phyloP scores from a whole-genome alignment of 2,888 invertebrate genomes.

The Brachyopa scutellaris region DNA sequence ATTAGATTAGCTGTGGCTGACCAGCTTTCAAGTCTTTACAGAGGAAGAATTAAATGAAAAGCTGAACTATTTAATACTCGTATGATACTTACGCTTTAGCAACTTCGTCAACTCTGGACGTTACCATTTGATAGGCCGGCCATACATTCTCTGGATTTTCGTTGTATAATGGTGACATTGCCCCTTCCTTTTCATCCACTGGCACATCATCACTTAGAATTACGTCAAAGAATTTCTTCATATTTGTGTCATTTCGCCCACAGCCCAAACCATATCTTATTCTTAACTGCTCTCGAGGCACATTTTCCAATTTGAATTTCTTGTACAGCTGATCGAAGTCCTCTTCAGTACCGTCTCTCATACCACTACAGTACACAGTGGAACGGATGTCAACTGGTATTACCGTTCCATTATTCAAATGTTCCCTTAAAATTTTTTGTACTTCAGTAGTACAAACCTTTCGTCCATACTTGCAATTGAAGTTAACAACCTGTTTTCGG shows the following conservation, averaged over 20 bases:
- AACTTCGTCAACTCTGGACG: slow-evolving; percentile 69
- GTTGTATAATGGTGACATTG: slow-evolving; percentile 81
- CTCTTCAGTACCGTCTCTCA: slow-evolving; percentile 84
- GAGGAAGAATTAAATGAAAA: neutral
- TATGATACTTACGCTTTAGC: slow-evolving; percentile 75
- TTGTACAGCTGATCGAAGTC: slow-evolving; percentile 86
- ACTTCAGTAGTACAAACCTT: slow-evolving; percentile 84
- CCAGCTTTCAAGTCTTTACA: slow-evolving; percentile 76
- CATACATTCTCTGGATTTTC: slow-evolving; percentile 81
- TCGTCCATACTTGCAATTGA: slow-evolving; percentile 86
- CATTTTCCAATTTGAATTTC: slow-evolving; percentile 83
- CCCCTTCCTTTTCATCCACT: slow-evolving; percentile 72
- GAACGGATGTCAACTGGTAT: slow-evolving; percentile 86
- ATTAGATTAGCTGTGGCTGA: slow-evolving; percentile 74
- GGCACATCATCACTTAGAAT: slow-evolving; percentile 78
- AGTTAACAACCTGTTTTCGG: slow-evolving; percentile 84
- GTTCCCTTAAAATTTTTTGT: slow-evolving; percentile 79
- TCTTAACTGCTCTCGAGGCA: slow-evolving; percentile 86
- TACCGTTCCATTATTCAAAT: slow-evolving; percentile 77
- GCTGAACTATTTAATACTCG: neutral
- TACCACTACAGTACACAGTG: slow-evolving; percentile 89
- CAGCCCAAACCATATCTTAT: slow-evolving; percentile 87
- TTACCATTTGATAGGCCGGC: slow-evolving; percentile 74
- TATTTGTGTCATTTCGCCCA: slow-evolving; percentile 83
- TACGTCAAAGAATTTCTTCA: slow-evolving; percentile 82